A percentile compares a stretch with the other conserved stretches of the same genome.
Evolutionary conservation across 2,797 vertebrate species (phyloP).

Genomic region (Rhinogobio ventralis): DNA sequence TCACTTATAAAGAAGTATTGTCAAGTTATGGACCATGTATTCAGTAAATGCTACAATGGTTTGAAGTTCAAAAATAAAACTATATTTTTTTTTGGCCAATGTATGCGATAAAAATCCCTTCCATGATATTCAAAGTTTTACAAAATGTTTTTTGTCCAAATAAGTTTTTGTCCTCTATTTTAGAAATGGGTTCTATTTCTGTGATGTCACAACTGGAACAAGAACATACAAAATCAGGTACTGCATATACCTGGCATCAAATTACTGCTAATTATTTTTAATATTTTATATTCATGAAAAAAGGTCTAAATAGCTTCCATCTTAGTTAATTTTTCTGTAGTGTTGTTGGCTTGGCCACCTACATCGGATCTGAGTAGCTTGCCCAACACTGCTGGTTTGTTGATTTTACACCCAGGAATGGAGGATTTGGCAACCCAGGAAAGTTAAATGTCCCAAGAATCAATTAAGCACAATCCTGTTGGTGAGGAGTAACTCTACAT

Average conservation of each 20-base stretch:
- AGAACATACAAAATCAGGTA: background rate
- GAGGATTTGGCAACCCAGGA: constrained; percentile 13
- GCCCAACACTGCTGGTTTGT: background rate
- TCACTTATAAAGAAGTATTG: background rate
- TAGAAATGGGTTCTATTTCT: background rate
- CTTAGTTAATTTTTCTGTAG: background rate
- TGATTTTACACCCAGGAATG: constrained; percentile 25
- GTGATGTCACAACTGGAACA: background rate
- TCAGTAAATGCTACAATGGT: background rate
- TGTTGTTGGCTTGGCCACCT: background rate
- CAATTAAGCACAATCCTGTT: constrained; percentile 46
- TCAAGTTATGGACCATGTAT: background rate
- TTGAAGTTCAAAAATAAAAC: background rate
- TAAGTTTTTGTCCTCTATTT: background rate
- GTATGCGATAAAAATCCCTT: background rate
- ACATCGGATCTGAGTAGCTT: background rate
- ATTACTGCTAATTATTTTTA: background rate
- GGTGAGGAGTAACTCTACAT: background rate
- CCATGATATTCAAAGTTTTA: too few relatives aligned
- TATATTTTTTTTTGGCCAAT: background rate
- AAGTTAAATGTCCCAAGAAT: constrained; percentile 35
- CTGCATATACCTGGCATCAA: background rate
- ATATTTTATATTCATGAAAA: background rate
- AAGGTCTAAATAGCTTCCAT: background rate
- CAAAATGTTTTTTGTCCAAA: too few relatives aligned